Conservation (phyloP, 2,113 vertebrate genomes). For the Cathartes aura region DNA sequence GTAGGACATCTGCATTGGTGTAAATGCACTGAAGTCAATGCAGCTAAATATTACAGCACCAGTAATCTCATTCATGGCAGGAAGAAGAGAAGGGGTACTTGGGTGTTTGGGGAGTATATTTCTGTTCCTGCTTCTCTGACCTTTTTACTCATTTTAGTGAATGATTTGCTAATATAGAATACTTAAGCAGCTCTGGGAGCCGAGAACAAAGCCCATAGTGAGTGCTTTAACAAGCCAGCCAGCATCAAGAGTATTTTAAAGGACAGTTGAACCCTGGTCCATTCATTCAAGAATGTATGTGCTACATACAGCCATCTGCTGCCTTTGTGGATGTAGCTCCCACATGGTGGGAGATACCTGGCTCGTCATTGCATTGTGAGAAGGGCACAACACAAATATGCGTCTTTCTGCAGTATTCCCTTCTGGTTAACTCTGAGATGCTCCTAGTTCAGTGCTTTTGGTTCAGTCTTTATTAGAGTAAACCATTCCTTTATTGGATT, state of each 20-base stretch:
- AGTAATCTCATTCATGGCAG: not conserved
- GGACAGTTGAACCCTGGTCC: not conserved
- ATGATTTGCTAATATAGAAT: not conserved
- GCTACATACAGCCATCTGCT: not conserved
- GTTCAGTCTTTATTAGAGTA: not conserved
- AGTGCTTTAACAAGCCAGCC: not conserved
- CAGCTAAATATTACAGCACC: not conserved
- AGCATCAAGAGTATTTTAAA: not conserved
- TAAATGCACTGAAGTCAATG: not conserved
- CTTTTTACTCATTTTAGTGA: not conserved
- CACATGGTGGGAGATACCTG: not conserved
- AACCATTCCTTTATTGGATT: not conserved
- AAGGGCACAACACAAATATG: not conserved
- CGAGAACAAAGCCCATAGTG: not conserved
- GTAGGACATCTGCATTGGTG: not conserved
- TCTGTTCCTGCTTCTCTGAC: not conserved
- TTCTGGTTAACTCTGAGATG: not conserved
- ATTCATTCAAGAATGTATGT: not conserved
- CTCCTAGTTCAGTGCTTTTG: not conserved
- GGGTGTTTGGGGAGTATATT: not conserved
- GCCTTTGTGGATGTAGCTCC: not conserved
- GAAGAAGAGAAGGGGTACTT: not conserved
- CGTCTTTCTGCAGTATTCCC: not conserved
- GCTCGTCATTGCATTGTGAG: not conserved
- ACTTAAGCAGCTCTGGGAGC: not conserved